Evolutionary conservation across 35 echinoderm and acorn worm species (phyloP), one percentile per base, ranked within the genome.

Genomic region (Holothuria glaberrima): DNA sequence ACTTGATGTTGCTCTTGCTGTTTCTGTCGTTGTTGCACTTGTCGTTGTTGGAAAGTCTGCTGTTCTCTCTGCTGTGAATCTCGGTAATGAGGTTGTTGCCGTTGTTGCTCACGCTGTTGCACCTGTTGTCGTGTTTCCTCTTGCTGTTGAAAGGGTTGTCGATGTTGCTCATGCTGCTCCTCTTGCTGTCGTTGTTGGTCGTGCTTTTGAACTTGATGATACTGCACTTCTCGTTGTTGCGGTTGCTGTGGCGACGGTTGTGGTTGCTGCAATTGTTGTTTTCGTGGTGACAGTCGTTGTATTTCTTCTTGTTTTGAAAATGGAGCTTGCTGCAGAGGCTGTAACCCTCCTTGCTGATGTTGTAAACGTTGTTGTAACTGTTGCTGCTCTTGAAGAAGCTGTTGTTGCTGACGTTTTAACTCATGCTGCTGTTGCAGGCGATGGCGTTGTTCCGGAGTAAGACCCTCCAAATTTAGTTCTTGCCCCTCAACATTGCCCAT

Each of bases 401-500:
- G 85, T 34, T 87, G 85, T 36, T 69, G 60, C 33, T 71, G 60
- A 27, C 33, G 85, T 87, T 87, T 48, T 46, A 69, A 36, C 38
- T 69, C 61, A 29, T 50, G 61, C 41, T 87, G 85, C 20, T 87
- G 85, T 44, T 87, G 66, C 21, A 69, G 50, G 14, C 70, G 85
- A 30, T 32, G 85, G 20, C 85, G 60, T 36, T 87, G 85, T 71
- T 87, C 61, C 14, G 64, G 85, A 52, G 85, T 87, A 26, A 87
- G 50, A 50, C n/a, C 35, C 27, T 87, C 62, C 36, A 71, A 25
- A 87, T 87, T 62, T 12, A 87, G 12, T 87, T 87, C 85, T 71
- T 87, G 85, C 22, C 85, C 85, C 35, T 87, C 85, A 54, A 87
- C 85, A 50, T 87, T 87, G 30, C 85, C 85, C 85, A 87, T 87